phyloP scores from a whole-genome alignment of 2,888 invertebrate species.

The Maniola hyperantus region DNA sequence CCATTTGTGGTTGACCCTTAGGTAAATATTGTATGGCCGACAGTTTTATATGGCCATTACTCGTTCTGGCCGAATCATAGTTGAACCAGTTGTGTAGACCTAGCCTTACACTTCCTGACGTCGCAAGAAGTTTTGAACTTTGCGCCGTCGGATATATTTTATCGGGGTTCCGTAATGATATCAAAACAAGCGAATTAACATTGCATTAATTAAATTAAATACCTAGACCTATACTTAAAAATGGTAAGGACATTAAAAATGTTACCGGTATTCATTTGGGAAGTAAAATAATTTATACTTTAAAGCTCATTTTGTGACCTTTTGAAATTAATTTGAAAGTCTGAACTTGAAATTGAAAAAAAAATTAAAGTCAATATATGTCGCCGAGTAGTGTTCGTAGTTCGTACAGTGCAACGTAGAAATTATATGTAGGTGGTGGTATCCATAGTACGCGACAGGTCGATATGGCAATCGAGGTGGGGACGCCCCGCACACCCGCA shows the following conservation, averaged over 20 bases:
- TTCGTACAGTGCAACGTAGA: no score
- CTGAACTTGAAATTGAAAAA: neutral
- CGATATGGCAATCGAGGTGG: no score
- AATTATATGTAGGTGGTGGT: no score
- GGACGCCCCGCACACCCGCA: no score
- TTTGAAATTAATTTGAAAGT: neutral
- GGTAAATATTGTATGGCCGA: no score
- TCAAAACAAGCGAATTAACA: slow-evolving; percentile 29
- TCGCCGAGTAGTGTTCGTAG: no score
- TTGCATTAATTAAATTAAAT: slow-evolving; percentile 5
- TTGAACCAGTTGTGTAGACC: slow-evolving; percentile 8
- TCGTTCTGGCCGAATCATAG: no score
- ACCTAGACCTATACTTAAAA: neutral
- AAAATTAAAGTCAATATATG: neutral
- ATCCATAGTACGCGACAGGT: no score
- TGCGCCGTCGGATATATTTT: slow-evolving; percentile 46
- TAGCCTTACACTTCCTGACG: slow-evolving; percentile 35
- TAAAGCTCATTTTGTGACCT: neutral
- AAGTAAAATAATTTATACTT: neutral
- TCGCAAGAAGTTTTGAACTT: slow-evolving; percentile 50
- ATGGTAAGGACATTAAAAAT: neutral
- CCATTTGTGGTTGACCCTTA: no score
- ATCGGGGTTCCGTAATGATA: slow-evolving; percentile 39
- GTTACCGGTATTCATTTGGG: neutral
- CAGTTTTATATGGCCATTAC: no score